Evolutionary conservation across 2,113 vertebrate species (phyloP).

Genomic region (Pleuronectes platessa): DNA sequence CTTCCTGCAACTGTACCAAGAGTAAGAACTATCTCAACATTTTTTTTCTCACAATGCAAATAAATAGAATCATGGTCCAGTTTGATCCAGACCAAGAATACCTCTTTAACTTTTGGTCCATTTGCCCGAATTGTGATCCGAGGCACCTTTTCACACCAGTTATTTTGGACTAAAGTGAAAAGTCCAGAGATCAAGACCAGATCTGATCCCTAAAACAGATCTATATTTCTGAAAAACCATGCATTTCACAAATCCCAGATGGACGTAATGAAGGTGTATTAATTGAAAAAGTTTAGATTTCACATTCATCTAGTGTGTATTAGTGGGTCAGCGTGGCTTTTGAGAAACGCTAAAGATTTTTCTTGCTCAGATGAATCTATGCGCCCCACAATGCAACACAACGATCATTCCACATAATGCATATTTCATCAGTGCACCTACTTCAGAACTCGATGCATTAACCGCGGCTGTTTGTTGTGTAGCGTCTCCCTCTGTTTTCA

Average conservation of each 20-base stretch:
- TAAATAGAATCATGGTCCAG: no score
- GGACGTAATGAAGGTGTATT: conserved; percentile 11
- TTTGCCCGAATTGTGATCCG: no score
- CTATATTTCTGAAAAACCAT: no score
- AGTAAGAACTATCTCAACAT: no score
- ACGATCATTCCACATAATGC: conserved; percentile 40
- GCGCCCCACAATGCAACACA: conserved; percentile 27
- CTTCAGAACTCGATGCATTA: conserved; percentile 48
- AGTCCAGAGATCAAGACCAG: no score
- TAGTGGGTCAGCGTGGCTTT: conserved; percentile 20
- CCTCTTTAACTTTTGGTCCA: no score
- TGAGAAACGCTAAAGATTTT: conserved; percentile 11
- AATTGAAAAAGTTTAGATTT: not conserved
- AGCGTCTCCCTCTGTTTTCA: conserved; percentile 50
- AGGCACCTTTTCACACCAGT: no score
- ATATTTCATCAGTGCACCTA: conserved; percentile 59
- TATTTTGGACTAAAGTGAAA: no score
- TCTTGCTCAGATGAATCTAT: conserved; percentile 7
- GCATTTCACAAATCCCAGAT: not conserved
- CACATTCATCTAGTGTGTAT: conserved; percentile 27
- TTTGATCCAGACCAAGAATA: no score
- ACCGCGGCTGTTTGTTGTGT: conserved; percentile 54
- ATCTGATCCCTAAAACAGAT: no score
- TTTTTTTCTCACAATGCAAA: no score
- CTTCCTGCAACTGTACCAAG: no score